Evolutionary conservation across 2,888 invertebrate species (phyloP).

Genomic region (Agapetus fuscipes): DNA sequence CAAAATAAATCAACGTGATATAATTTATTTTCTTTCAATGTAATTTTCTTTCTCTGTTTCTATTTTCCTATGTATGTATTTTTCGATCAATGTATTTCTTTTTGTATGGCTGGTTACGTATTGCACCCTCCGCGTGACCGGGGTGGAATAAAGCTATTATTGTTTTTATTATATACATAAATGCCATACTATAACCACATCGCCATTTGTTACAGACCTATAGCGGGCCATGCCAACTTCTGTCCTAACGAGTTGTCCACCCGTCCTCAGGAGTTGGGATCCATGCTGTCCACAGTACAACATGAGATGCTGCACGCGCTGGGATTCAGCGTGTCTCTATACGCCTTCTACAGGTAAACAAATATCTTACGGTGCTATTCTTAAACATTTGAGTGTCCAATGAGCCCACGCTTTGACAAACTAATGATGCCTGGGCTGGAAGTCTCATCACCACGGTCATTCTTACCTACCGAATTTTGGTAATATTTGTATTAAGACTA

Average conservation of each 20-base stretch:
- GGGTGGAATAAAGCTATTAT: not conserved
- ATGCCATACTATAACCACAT: not conserved
- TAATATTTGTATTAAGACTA: too few relatives aligned
- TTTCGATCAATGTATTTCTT: too few relatives aligned
- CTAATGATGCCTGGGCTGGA: too few relatives aligned
- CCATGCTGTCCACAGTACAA: conserved; percentile 89
- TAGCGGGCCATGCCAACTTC: conserved; percentile 97
- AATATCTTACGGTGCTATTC: too few relatives aligned
- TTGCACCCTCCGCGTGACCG: too few relatives aligned
- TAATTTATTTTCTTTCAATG: conserved; percentile 6
- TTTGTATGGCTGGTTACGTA: too few relatives aligned
- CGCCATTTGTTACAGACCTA: conserved; percentile 64
- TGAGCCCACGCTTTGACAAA: too few relatives aligned
- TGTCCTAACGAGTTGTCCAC: conserved; percentile 92
- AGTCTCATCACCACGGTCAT: too few relatives aligned
- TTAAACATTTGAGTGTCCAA: too few relatives aligned
- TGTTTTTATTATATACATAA: conserved; percentile 1
- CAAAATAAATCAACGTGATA: not conserved
- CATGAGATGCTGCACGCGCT: conserved; percentile 97
- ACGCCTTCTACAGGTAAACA: conserved; percentile 71
- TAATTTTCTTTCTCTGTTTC: too few relatives aligned
- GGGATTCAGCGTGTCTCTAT: conserved; percentile 93
- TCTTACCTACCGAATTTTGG: too few relatives aligned
- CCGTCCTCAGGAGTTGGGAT: conserved; percentile 82
- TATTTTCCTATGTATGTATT: too few relatives aligned